Evolutionary conservation across 2,888 invertebrate species (phyloP).

Genomic region (Tipula unca): DNA sequence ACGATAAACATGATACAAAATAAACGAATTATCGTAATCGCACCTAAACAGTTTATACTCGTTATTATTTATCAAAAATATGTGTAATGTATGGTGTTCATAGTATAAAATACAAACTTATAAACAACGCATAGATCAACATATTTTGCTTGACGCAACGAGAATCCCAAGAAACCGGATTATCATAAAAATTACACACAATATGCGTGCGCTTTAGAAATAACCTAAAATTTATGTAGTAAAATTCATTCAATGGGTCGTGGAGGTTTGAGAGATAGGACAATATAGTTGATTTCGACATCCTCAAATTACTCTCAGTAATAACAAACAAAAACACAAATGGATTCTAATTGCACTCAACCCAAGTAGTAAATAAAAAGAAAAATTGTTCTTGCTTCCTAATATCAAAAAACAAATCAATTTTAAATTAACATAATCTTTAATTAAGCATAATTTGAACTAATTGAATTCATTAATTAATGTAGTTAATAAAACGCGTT

Average conservation of each 20-base stretch:
- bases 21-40: background rate
- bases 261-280: background rate
- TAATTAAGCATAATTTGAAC: slow-evolving; percentile 14
- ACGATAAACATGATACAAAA: background rate
- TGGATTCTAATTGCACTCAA: background rate
- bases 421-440: background rate
- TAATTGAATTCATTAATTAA: slow-evolving; percentile 1
- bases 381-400: background rate
- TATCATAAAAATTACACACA: background rate
- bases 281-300: background rate
- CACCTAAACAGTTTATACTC: background rate
- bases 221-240: no score
- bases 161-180: background rate
- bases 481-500: background rate
- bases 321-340: background rate
- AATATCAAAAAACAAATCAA: background rate
- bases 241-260: background rate
- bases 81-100: background rate
- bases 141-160: background rate
- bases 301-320: background rate
- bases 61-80: background rate
- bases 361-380: background rate
- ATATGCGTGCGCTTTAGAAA: background rate
- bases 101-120: background rate
- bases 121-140: background rate